Conservation (phyloP, 2,797 vertebrate species). For the Fistularia tabacaria region DNA sequence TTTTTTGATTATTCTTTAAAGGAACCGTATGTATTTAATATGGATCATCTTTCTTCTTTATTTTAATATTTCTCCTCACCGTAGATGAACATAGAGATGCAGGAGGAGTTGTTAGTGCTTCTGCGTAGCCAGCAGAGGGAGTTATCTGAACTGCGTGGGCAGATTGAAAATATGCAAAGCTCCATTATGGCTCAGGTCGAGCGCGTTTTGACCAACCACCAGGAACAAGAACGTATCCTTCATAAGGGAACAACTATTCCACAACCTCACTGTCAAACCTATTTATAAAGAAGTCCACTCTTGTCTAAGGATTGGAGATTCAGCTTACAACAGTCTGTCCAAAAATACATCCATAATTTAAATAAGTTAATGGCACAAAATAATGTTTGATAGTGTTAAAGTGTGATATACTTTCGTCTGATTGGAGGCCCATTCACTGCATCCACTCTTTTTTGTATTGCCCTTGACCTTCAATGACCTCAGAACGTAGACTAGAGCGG, state of each 20-base stretch:
- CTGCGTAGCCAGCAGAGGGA: conserved; percentile 91
- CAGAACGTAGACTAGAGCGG: conserved; percentile 86
- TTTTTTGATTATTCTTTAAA: background rate
- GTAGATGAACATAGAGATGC: conserved; percentile 77
- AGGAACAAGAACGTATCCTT: conserved; percentile 97
- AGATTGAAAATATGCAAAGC: conserved; percentile 87
- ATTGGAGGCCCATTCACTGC: background rate
- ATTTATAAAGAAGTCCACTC: background rate
- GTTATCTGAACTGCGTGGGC: conserved; percentile 82
- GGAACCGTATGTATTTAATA: too few species aligned
- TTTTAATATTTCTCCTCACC: background rate
- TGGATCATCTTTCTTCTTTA: background rate
- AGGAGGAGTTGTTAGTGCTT: conserved; percentile 87
- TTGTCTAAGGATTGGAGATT: background rate
- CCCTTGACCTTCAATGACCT: conserved; percentile 71
- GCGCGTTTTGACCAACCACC: conserved; percentile 81
- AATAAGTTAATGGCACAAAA: too few species aligned
- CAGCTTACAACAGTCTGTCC: too few species aligned
- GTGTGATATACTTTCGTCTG: background rate
- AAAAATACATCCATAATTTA: too few species aligned
- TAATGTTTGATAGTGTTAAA: too few species aligned
- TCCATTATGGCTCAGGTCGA: conserved; percentile 88
- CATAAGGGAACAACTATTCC: background rate
- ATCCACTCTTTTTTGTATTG: conserved; percentile 5
- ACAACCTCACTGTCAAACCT: background rate